These are phyloP conservation scores for Montipora cactus DNA, from an alignment of 64 coral and sea anemone genomes.

Conservation along the genomic window DNA sequence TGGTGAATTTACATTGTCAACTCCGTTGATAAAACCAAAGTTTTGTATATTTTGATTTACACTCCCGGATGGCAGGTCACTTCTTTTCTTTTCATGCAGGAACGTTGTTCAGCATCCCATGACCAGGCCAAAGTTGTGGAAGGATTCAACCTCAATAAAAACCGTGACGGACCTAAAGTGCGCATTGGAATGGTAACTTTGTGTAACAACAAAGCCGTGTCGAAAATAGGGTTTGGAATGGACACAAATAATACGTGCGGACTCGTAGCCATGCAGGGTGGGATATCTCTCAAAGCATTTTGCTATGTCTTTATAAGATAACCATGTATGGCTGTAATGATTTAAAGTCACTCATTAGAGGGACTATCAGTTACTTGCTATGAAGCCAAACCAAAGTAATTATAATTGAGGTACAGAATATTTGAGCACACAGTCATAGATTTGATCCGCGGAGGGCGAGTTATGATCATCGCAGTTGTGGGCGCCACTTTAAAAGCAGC, in stretches of 20 bases:
- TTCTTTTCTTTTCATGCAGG: not conserved
- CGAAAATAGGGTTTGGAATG: slow-evolving; percentile 35
- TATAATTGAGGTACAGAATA: too few species aligned
- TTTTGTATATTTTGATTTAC: too few species aligned
- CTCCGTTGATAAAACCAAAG: too few species aligned
- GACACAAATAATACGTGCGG: slow-evolving; percentile 9
- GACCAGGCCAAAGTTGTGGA: not conserved
- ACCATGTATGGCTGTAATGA: not conserved
- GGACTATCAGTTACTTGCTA: too few species aligned
- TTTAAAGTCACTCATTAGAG: too few species aligned
- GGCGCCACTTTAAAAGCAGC: too few species aligned
- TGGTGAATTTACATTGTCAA: too few species aligned
- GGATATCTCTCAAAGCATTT: slow-evolving; percentile 8
- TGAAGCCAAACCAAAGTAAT: too few species aligned
- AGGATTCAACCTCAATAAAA: not conserved
- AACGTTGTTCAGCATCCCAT: not conserved
- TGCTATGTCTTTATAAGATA: slow-evolving; percentile 35
- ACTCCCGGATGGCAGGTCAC: too few species aligned
- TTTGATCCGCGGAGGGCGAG: too few species aligned
- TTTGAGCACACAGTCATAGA: too few species aligned
- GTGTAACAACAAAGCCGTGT: not conserved
- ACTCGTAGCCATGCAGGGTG: not conserved
- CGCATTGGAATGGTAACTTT: not conserved
- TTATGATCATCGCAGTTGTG: too few species aligned
- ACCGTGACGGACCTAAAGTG: not conserved